Evolutionary conservation across 2,113 vertebrate genomes (phyloP), one percentile per base, ranked within the genome.

Genomic region (Centrocercus urophasianus): DNA sequence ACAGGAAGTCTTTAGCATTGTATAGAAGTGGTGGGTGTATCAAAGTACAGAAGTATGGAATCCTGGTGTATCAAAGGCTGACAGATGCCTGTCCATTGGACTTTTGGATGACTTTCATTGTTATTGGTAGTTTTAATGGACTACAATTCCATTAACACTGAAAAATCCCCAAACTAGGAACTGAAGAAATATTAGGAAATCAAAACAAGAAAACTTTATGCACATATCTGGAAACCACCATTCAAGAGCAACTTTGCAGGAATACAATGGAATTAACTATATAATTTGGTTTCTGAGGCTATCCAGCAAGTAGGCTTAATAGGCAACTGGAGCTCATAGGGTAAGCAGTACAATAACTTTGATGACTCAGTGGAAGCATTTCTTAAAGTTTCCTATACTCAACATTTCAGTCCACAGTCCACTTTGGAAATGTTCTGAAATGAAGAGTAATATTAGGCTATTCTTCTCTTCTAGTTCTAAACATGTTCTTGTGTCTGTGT

Each of bases 321-420:
- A 93, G 83, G 66, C 32, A 88, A 81, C 47, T 38, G 36, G 16
- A 79, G n/a, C 34, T 91, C 38, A 34, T 77, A 77, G 74, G 79
- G 50, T 45, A 67, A 85, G 72, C 32, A 56, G 34, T 74, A 59
- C 50, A 56, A 60, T 83, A 76, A 74, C 66, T 57, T 48, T 88
- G 67, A 87, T 95, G 87, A 93, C 40, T 93, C 83, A 88, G 36
- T 88, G 82, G 65, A 87, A 93, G n/a, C 47, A 67, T 91, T 89
- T 89, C 69, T 67, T 75, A 21, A 86, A 92, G 27, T 71, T 84
- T 78, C 67, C 56, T 74, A n/a, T 71, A 60, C 65, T 93, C 82
- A 80, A 66, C 34, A 15, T 64, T 59, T 67, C 73, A 85, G 54
- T 63, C n/a, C 10, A 21, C 45, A 67, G 59, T 52, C 38, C 34